These are phyloP conservation scores for Hexactinellida sp. DNA, from an alignment of 37 sponge, comb jelly and placozoan species.

Conservation along the genomic window DNA sequence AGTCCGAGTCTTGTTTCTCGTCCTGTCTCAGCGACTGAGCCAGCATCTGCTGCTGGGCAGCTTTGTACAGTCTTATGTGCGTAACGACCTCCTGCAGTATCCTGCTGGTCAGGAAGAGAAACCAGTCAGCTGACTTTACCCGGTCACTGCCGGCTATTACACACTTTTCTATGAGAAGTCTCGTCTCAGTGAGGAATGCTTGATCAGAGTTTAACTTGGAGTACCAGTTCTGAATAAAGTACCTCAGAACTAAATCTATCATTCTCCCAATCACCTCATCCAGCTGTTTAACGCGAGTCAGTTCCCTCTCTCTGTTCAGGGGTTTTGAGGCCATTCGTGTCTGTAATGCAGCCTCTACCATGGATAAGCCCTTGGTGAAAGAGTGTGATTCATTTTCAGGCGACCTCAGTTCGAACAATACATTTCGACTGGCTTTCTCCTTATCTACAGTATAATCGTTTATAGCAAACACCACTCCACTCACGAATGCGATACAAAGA, in stretches of 20 bases:
- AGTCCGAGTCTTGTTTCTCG: neutral
- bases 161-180: neutral
- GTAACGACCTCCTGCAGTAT: neutral
- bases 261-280: neutral
- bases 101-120: neutral
- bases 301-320: neutral
- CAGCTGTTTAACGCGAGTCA: neutral
- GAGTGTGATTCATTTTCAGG: neutral
- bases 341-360: neutral
- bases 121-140: neutral
- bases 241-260: neutral
- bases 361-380: neutral
- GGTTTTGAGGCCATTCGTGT: neutral
- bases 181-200: neutral
- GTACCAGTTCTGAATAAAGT: slow-evolving; percentile 7
- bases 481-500: neutral
- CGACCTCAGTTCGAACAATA: neutral
- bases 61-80: neutral
- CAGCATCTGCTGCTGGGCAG: neutral
- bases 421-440: neutral
- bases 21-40: slow-evolving; percentile 1
- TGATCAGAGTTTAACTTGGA: neutral
- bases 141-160: neutral
- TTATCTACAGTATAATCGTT: neutral
- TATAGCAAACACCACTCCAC: neutral